Evolutionary conservation across 2,888 invertebrate species (phyloP), one percentile per base, ranked within the genome.

Genomic region (Pachydiplax longipennis): DNA sequence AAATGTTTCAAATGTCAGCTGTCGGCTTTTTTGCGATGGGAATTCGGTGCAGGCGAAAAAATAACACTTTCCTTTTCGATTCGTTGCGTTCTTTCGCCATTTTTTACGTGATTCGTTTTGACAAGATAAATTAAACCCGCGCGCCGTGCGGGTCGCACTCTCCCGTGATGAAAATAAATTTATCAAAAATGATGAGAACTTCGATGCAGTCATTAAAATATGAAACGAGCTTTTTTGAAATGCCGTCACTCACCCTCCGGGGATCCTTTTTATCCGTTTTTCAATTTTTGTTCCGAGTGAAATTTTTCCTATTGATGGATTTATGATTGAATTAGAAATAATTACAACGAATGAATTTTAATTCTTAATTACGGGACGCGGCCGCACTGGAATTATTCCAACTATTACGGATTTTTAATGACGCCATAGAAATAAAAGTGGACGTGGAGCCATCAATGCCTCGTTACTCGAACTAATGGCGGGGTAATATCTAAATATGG

Each of bases 91-190:
- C 61, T 87, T 87, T 87, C 37, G 87, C 58, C 58, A 87, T 87
- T 87, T 87, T 87, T 87, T 87, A n/a, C 87, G 87, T 87, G 87
- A 87, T 87, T 65, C 58, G 87, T 87, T 87, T 87, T 87, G 87
- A 87, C 87, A 87, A 87, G 87, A 58, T 58, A 87, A 87, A 87
- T 87, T 87, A 87, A 87, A 87, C 87, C 87, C 61, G 83, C 58
- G 83, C 35, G 22, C 35, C 31, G 87, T 61, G 61, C 61, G 61
- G 37, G n/a, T 61, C 37, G 53, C 53, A 53, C 87, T 61, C 87
- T 35, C 87, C 4, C 65, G 61, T 61, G 87, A 58, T 35, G 61
- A 22, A 87, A 87, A 87, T 61, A 87, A 87, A 87, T 87, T 87
- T 87, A 87, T 87, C 87, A 87, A 87, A 87, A 87, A 87, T 87